Evolutionary conservation across 2,888 invertebrate species (phyloP).

Genomic region (Lordiphosa fenestrarum): DNA sequence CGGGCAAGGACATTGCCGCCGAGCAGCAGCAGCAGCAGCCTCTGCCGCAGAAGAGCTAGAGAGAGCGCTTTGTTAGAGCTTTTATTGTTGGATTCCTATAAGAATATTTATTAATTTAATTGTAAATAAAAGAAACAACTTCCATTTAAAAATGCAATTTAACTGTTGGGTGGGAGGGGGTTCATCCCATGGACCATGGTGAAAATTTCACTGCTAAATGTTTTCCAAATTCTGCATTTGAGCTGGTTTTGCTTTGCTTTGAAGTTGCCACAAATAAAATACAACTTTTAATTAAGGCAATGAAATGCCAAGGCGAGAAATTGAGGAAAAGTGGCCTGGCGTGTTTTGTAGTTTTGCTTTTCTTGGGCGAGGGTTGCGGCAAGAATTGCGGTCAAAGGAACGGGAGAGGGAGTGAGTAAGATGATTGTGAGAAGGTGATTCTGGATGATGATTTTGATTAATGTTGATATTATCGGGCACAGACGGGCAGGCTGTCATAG

Average conservation of each 20-base stretch:
- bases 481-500: too few relatives aligned
- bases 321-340: slow-evolving; percentile 67
- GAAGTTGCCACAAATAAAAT: slow-evolving; percentile 60
- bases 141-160: slow-evolving; percentile 32
- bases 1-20: slow-evolving; percentile 80
- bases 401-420: too few relatives aligned
- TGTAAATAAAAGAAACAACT: slow-evolving; percentile 59
- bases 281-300: slow-evolving; percentile 70
- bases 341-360: slow-evolving; percentile 50
- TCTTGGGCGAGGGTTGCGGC: slow-evolving; percentile 48
- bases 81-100: slow-evolving; percentile 61
- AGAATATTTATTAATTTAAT: slow-evolving; percentile 60
- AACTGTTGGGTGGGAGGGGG: background rate
- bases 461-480: too few relatives aligned
- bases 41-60: slow-evolving; percentile 49
- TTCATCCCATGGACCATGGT: slow-evolving; percentile 46
- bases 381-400: background rate
- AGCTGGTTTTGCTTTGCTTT: slow-evolving; percentile 41
- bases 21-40: slow-evolving; percentile 44
- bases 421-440: too few relatives aligned
- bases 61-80: slow-evolving; percentile 39
- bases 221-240: slow-evolving; percentile 49
- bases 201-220: slow-evolving; percentile 56
- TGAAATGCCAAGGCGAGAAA: slow-evolving; percentile 65
- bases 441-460: too few relatives aligned